phyloP scores from a whole-genome alignment of 2,797 vertebrate genomes.

The Esox lucius region DNA sequence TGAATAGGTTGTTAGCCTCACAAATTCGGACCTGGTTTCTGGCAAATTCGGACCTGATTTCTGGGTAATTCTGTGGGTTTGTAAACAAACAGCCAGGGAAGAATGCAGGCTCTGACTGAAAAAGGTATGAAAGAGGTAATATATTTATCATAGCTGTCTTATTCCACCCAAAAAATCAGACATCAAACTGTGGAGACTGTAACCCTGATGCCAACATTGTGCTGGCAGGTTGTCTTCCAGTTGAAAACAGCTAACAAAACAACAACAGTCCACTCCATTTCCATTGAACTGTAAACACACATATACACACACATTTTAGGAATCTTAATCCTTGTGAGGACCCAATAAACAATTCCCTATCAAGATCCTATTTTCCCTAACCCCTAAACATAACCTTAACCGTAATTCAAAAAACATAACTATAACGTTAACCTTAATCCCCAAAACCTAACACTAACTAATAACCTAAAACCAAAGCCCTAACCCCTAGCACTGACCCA shows the following conservation, averaged over 20 bases:
- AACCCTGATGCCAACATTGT: background rate
- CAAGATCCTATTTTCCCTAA: too few relatives aligned
- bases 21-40: slow-evolving; percentile 25
- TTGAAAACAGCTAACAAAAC: slow-evolving; percentile 34
- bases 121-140: slow-evolving; percentile 20
- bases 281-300: slow-evolving; percentile 5
- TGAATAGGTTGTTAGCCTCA: slow-evolving; percentile 46
- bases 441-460: too few relatives aligned
- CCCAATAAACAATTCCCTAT: too few relatives aligned
- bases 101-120: slow-evolving; percentile 35
- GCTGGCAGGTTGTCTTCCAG: slow-evolving; percentile 10
- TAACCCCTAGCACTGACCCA: too few relatives aligned
- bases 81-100: slow-evolving; percentile 45
- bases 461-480: too few relatives aligned
- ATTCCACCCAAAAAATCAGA: slow-evolving; percentile 13
- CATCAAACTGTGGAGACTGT: slow-evolving; percentile 15
- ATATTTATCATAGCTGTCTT: slow-evolving; percentile 32
- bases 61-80: slow-evolving; percentile 44
- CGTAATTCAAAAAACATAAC: too few relatives aligned
- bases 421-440: too few relatives aligned
- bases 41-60: slow-evolving; percentile 24
- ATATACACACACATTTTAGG: background rate
- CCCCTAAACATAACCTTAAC: too few relatives aligned
- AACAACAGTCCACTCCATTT: slow-evolving; percentile 23
- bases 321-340: background rate